Base-by-base conservation (phyloP, 2,113 vertebrate genomes). In the Ranitomeya variabilis region DNA sequence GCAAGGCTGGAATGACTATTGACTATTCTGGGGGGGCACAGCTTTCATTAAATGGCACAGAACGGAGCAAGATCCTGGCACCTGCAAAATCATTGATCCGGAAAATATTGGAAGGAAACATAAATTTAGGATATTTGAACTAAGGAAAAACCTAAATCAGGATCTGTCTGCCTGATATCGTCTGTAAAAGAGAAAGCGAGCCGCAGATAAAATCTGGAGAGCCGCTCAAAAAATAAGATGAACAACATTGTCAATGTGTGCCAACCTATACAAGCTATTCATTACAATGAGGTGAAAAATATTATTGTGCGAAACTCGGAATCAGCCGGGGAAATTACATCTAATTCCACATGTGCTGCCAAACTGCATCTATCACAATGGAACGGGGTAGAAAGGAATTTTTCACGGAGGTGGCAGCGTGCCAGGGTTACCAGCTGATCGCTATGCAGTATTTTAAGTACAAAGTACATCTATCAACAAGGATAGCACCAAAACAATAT, bases 1-100 rank as follows among this genome's bases (percentile, higher is more conserved):
- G 62, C 69, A 87, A 81, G 67, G 45, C 52, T 57, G 64, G 8
- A 80, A 81, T 23, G 54, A 67, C 7, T 87, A 81, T 87, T 57
- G 86, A 81, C 77, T 77, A 26, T 21, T 71, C 52, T 12, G 52
- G 55, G 26, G 55, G 18, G 52, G 45, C 85, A 55, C 19, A 87
- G 59, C 78, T 45, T 26, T 9, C 52, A 87, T 57, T 87, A 80
- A 59, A 71, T 73, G 55, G 86, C 66, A 59, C 16, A 57, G 19
- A 81, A 57, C 16, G 4, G 18, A 81, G 71, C 23, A 78, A 55
- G 76, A 66, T 51, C 7, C 59, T 86, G 86, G 23, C 85, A 67
- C 45, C 60, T 11, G 16, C 13, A 9, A 15, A 12, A 31, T 15
- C n/a, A 80, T 64, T 15, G 76, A 69, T 54, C n/a, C 62, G 12